phyloP scores from a whole-genome alignment of 2,888 invertebrate genomes.

The Ochropleura leucogaster region DNA sequence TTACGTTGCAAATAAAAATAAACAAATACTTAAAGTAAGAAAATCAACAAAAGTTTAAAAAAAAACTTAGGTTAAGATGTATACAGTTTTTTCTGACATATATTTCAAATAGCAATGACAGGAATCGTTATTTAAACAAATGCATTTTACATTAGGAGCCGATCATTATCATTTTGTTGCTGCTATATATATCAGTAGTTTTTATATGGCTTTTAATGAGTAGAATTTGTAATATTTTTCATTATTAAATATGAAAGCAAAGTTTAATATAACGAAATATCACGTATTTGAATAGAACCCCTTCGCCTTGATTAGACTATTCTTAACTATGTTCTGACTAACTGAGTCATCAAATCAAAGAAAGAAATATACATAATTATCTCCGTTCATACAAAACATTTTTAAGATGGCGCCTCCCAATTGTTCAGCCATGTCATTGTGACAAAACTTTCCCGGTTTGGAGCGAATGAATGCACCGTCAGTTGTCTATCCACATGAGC shows the following conservation, averaged over 20 bases:
- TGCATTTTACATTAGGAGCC: constrained; percentile 27
- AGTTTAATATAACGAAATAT: too few relatives aligned
- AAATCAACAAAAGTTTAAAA: constrained; percentile 10
- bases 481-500: constrained; percentile 17
- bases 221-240: neutral
- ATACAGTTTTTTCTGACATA: constrained; percentile 12
- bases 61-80: constrained; percentile 1
- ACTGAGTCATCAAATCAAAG: constrained; percentile 10
- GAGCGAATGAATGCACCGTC: neutral
- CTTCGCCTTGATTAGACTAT: neutral
- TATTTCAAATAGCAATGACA: neutral
- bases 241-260: neutral
- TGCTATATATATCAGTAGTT: constrained; percentile 4
- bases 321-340: neutral
- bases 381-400: neutral
- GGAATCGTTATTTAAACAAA: constrained; percentile 7
- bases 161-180: constrained; percentile 16
- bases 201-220: neutral
- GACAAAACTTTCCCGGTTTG: constrained; percentile 9
- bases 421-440: constrained; percentile 20
- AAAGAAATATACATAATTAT: neutral
- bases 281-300: too few relatives aligned
- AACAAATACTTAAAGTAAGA: constrained; percentile 5
- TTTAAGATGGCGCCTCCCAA: constrained; percentile 23
- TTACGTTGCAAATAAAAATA: constrained; percentile 16